Evolutionary conservation across 2,797 vertebrate species (phyloP), one percentile per base, ranked within the genome.

Genomic region (Luscinia luscinia): DNA sequence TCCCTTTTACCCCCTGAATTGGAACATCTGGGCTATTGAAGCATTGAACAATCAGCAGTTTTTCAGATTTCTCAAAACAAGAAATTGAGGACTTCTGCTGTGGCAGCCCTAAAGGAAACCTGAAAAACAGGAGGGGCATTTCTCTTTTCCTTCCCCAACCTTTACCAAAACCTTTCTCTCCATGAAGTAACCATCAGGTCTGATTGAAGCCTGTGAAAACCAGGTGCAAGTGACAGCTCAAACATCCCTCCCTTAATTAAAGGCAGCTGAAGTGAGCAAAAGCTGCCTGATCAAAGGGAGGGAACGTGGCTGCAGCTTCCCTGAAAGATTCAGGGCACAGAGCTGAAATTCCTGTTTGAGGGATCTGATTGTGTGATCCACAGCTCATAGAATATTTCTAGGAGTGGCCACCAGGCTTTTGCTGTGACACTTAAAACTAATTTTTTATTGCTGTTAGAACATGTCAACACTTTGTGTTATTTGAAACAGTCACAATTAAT

Each of bases 241-340:
- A 32, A 30, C 81, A 84, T 92, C 52, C 48, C 57, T 78, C 41
- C 54, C 34, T n/a, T 83, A 74, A 92, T 97, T 91, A 91, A 94
- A 91, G 66, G 23, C 78, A 85, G 72, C 70, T 32, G 55, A 55
- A 59, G 52, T 8, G 51, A 73, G 59, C 92, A 59, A 24, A 57
- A 79, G 75, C 28, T 76, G 49, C 28, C 1, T 89, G 85, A 88
- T 95, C 91, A 96, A 93, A 93, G 85, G n/a, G 41, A 80, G 41
- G 41, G 62, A 76, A 70, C 13, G 54, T 74, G 69, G 55, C 70
- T 81, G n/a, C 74, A 30, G 84, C 55, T 92, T 26, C 51, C 68
- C 59, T 77, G 76, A 92, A 94, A 93, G 82, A 88, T 91, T 81
- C 72, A 75, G 94, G 75, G 81, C 89, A 92, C 87, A 15, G 23